Evolutionary conservation across 2,888 invertebrate genomes (phyloP), one percentile per base, ranked within the genome.

Genomic region (Oxyteleia sp.): DNA sequence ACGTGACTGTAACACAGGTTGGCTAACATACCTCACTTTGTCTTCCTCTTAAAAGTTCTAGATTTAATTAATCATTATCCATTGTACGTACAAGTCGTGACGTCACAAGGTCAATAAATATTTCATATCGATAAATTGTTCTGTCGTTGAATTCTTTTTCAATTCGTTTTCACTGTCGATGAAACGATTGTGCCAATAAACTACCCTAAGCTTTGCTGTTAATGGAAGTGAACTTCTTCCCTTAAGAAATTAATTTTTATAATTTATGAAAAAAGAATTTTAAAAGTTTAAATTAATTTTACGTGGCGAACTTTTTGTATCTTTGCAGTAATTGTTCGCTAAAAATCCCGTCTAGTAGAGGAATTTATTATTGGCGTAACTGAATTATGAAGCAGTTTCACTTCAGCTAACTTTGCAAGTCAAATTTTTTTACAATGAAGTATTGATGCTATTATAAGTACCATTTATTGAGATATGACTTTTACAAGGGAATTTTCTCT

Each of bases 371-470:
- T 64, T 75, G 64, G 49, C 47, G 16, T 76, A 66, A 76, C 66
- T 76, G 43, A 76, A 64, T 76, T 76, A 76, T 76, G 43, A 68
- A 76, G 51, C 49, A 76, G 66, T 76, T 76, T 76, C 49, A 66
- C 59, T 51, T 59, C 23, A 15, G n/a, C 18, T 32, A 66, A 59
- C 57, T 75, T 75, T 66, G 75, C 64, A 66, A 57, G 38, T 64
- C 43, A 75, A 75, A 64, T 75, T 75, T 63, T 61, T 51, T 45
- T 45, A 45, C n/a, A 63, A 53, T 55, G 23, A 59, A 71, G 55
- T 74, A 74, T 74, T 64, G 74, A 74, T 61, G 74, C 53, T 41
- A 55, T 64, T 53, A 74, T 55, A 49, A 63, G 55, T 45, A 45
- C 32, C 53, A 55, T 74, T 64, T 64, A 64, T 74, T 64, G 20